Base-by-base conservation (phyloP, 2,888 invertebrate species). In the Rhingia rostrata region DNA sequence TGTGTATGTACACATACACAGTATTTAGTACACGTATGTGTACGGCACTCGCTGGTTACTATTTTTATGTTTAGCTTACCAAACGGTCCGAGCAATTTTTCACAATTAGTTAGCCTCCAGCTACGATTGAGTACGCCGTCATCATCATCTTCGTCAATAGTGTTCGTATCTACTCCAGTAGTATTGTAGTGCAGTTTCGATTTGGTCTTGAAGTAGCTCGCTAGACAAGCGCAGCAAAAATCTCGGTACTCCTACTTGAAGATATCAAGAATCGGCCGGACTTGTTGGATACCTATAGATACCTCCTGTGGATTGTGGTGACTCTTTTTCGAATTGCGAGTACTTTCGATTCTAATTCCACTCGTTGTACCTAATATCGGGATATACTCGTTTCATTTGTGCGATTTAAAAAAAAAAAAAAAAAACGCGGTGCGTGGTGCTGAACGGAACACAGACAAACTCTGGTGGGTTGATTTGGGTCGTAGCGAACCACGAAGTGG, bases 51-150 rank as follows among this genome's bases (percentile, higher is more conserved):
- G 43, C 58, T 74, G 70, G 73, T 73, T 79, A 69, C 56, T 67
- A 4, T 64, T 67, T 83, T 75, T 70, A 66, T 67, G 41, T 74
- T 43, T 14, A 80, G 70, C 70, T 69, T 74, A 84, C 54, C 58
- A 56, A 66, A 74, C 53, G 58, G 84, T 66, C 60, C 74, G 79
- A 75, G 64, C 84, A 84, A 80, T 84, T 80, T 84, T 84, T 74
- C 84, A 84, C 84, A 80, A 84, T 84, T 84, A 84, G 84, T 84
- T 84, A 80, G 84, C 84, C 84, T 84, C 84, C 74, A 84, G 84
- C 84, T 60, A 80, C 84, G 84, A 84, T 80, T 84, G 84, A 84
- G 84, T 84, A 69, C 80, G 79, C 74, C 74, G 79, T 73, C 75
- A 56, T 75, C 75, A 64, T 81, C 81, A 63, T 66, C 72, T 49